Base-by-base conservation (phyloP, 2,888 invertebrate genomes). In the Oscheius onirici region DNA sequence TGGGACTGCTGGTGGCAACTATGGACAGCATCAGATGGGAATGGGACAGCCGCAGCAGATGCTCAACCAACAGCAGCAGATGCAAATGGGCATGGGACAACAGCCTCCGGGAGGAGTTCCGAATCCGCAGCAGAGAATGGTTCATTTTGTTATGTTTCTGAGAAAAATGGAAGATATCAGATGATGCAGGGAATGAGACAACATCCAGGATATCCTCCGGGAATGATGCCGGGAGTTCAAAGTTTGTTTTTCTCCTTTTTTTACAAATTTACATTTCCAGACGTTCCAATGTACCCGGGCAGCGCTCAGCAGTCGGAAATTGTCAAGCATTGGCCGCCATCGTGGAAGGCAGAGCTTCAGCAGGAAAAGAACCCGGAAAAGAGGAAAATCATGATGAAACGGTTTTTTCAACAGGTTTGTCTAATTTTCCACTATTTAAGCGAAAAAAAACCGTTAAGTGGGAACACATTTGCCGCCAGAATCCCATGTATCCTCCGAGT, bases 151-250 rank as follows among this genome's bases (percentile, higher is more conserved):
- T 28, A 11, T 57, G 8, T 57, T 57, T 57, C 24, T 26, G 28
- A 57, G n/a, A 34, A 8, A 8, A 34, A 13, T 3, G 57, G 40
- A n/a, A 17, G 20, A 34, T 46, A 46, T 63, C 20, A 65, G 65
- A 65, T 65, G 65, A 51, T 51, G 49, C 65, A 54, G 26, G 57
- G 55, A 55, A 52, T 55, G 49, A 63, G 68, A 20, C 68, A 6
- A 43, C 52, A 67, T 17, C 34, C 34, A 15, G 34, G 3, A 34
- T 34, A 34, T 34, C n/a, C n/a, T n/a, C 8, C 34, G 34, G 34
- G 34, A 3, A 34, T 34, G 34, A 34, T 34, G 34, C 34, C 34
- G 34, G 34, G 34, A 34, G 5, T 8, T 6, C 34, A 34, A 8
- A 34, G 34, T 34, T 34, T 34, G 34, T 34, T 34, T 8, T 34